Conservation (phyloP, 23 tunicate genomes). For the Clavelina lepadiformis region DNA sequence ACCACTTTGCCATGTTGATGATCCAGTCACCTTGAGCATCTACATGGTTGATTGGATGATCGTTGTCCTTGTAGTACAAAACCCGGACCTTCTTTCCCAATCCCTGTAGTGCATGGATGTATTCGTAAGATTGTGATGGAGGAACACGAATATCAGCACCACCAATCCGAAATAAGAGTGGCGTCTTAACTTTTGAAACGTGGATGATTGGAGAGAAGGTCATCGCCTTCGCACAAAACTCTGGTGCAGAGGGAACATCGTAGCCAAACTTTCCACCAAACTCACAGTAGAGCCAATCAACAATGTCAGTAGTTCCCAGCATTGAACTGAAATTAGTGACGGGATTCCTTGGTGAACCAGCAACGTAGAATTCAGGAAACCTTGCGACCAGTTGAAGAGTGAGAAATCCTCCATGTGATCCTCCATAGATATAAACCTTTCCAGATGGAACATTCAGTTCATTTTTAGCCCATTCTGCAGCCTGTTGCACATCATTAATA, state of each 20-base stretch:
- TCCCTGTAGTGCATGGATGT: constrained; percentile 25
- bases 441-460: constrained; percentile 1
- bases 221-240: constrained; percentile 20
- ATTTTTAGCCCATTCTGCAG: constrained; percentile 24
- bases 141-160: constrained; percentile 66
- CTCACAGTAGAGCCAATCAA: constrained; percentile 73
- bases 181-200: constrained; percentile 47
- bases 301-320: constrained; percentile 47
- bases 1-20: constrained; percentile 80
- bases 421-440: constrained; percentile 60
- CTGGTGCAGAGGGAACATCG: constrained; percentile 5
- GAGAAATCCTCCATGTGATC: constrained; percentile 94
- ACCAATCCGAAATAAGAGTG: constrained; percentile 71
- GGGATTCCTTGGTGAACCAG: constrained; percentile 73
- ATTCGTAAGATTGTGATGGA: constrained; percentile 60
- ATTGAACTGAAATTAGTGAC: constrained; percentile 59
- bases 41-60: constrained; percentile 57
- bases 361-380: constrained; percentile 74
- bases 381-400: constrained; percentile 81
- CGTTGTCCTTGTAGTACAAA: constrained; percentile 42
- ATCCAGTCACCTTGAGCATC: constrained; percentile 79
- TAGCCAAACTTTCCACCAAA: constrained; percentile 27
- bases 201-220: constrained; percentile 56
- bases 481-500: constrained; percentile 73
- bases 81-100: constrained; percentile 39